Evolutionary conservation across 2,888 invertebrate genomes (phyloP).

Genomic region (Micropterix aruncella): DNA sequence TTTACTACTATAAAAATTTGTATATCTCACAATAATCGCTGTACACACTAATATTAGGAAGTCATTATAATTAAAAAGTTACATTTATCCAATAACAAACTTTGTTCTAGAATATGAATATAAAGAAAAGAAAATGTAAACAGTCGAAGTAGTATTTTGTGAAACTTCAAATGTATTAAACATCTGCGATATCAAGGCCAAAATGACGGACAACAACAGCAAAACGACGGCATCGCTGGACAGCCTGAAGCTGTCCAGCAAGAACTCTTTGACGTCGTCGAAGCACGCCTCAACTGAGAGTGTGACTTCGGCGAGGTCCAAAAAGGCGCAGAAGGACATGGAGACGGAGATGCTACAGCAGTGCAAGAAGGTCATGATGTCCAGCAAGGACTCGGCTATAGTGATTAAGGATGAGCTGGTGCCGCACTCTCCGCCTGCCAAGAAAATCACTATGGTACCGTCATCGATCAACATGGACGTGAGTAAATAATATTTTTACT

Average conservation of each 20-base stretch:
- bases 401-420: slow-evolving; percentile 36
- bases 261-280: slow-evolving; percentile 27
- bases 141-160: too few relatives aligned
- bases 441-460: slow-evolving; percentile 33
- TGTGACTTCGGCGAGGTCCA: slow-evolving; percentile 31
- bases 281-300: slow-evolving; percentile 37
- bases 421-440: slow-evolving; percentile 32
- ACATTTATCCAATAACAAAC: too few relatives aligned
- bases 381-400: slow-evolving; percentile 35
- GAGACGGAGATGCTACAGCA: slow-evolving; percentile 12
- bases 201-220: slow-evolving; percentile 32
- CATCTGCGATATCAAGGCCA: slow-evolving; percentile 14
- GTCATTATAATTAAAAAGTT: too few relatives aligned
- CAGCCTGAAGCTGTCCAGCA: slow-evolving; percentile 34
- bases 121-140: too few relatives aligned
- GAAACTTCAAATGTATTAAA: too few relatives aligned
- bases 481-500: slow-evolving; percentile 10
- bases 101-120: too few relatives aligned
- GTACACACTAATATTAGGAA: too few relatives aligned
- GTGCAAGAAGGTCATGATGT: slow-evolving; percentile 29
- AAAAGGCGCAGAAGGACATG: slow-evolving; percentile 25
- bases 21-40: too few relatives aligned
- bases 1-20: too few relatives aligned
- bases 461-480: slow-evolving; percentile 34
- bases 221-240: slow-evolving; percentile 33